These are phyloP conservation scores for Drosophila truncata DNA, from an alignment of 1,140 invertebrate genomes.

Conservation along the genomic window DNA sequence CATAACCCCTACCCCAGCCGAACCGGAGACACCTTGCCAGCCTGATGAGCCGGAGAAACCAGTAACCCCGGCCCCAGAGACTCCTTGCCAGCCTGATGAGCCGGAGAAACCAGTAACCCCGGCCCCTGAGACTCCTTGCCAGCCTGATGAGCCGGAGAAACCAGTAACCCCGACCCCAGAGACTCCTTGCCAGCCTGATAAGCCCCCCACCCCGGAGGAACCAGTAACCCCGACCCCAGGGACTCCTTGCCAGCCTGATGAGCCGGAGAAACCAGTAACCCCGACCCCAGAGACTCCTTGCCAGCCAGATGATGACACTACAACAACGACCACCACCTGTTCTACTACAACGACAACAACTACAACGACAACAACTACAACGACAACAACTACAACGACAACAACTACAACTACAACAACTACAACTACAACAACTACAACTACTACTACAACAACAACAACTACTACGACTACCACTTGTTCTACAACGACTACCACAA, in stretches of 20 bases:
- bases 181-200: neutral
- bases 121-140: too few relatives aligned
- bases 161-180: neutral
- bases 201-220: neutral
- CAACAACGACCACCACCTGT: neutral
- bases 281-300: neutral
- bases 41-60: too few relatives aligned
- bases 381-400: neutral
- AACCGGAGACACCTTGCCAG: too few relatives aligned
- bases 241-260: neutral
- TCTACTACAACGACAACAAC: neutral
- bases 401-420: neutral
- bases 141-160: neutral
- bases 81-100: too few relatives aligned
- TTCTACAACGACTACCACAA: slow-evolving; percentile 2
- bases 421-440: neutral
- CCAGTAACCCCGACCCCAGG: too few relatives aligned
- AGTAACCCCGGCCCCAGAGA: too few relatives aligned
- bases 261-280: neutral
- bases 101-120: too few relatives aligned
- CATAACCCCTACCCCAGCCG: neutral
- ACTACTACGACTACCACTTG: neutral
- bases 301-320: neutral
- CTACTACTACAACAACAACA: neutral
- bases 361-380: neutral